phyloP scores from a whole-genome alignment of 1,140 invertebrate genomes.

The Rhyacophila brunnea region DNA sequence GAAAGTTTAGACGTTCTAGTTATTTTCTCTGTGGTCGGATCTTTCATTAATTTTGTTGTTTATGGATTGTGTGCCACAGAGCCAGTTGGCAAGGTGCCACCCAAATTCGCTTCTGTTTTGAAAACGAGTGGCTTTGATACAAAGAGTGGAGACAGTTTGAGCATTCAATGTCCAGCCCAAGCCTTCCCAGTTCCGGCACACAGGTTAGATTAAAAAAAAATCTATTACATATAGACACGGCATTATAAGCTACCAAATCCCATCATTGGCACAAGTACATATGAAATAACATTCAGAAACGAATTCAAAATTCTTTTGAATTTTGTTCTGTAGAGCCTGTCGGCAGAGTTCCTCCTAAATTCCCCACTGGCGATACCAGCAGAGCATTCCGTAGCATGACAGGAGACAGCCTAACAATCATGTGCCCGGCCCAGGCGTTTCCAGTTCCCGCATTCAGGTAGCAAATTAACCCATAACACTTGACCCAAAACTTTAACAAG shows the following conservation, averaged over 20 bases:
- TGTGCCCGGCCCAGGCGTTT: slow-evolving; percentile 71
- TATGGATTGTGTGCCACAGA: slow-evolving; percentile 1
- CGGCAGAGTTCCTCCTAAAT: slow-evolving; percentile 71
- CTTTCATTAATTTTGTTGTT: too few species aligned
- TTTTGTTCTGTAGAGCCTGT: slow-evolving; percentile 65
- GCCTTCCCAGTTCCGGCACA: slow-evolving; percentile 62
- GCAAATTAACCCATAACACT: too few species aligned
- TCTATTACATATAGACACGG: background rate
- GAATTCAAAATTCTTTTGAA: too few species aligned
- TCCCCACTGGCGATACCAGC: slow-evolving; percentile 68
- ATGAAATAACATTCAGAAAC: too few species aligned
- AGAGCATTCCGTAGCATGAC: slow-evolving; percentile 58
- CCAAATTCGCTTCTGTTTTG: slow-evolving; percentile 48
- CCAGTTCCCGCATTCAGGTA: slow-evolving; percentile 72
- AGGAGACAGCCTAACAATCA: slow-evolving; percentile 57
- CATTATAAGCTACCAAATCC: background rate
- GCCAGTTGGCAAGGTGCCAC: slow-evolving; percentile 41
- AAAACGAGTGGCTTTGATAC: slow-evolving; percentile 54
- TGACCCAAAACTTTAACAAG: too few species aligned
- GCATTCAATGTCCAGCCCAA: slow-evolving; percentile 65
- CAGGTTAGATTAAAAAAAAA: slow-evolving; percentile 48
- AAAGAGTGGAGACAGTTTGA: slow-evolving; percentile 40
- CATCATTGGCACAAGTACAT: background rate
- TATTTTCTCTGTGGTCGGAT: too few species aligned
- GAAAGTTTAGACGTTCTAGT: too few species aligned